Conservation (phyloP, 2,888 invertebrate species). For the Harpalus rubripes region DNA sequence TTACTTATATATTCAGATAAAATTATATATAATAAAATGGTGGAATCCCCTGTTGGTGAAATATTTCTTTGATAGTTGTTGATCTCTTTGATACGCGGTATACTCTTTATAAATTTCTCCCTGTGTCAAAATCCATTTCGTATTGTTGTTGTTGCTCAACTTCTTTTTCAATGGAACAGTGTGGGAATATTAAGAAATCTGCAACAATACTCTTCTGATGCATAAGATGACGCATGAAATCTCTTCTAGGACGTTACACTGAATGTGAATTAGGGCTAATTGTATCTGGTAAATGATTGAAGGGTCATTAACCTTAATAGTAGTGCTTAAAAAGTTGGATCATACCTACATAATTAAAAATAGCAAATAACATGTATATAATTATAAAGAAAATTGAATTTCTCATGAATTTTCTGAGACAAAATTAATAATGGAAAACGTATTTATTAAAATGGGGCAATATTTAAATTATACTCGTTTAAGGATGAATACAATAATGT, state of each 20-base stretch:
- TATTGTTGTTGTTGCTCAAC: not conserved
- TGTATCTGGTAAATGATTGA: constrained; percentile 14
- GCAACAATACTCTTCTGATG: constrained; percentile 23
- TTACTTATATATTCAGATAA: too few species aligned
- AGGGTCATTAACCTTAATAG: constrained; percentile 24
- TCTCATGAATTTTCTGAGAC: too few species aligned
- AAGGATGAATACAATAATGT: too few species aligned
- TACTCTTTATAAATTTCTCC: too few species aligned
- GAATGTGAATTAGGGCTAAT: constrained; percentile 32
- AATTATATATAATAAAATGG: too few species aligned
- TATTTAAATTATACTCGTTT: too few species aligned
- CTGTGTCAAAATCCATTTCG: not conserved
- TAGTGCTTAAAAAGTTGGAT: not conserved
- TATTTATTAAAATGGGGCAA: too few species aligned
- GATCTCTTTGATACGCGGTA: not conserved
- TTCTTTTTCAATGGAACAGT: not conserved
- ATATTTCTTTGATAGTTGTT: not conserved
- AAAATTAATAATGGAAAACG: too few species aligned
- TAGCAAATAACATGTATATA: not conserved
- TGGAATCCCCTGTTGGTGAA: too few species aligned
- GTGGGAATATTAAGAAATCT: constrained; percentile 14
- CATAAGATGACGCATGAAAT: constrained; percentile 27
- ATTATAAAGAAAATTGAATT: not conserved
- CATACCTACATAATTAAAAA: not conserved
- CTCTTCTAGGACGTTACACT: constrained; percentile 6